Evolutionary conservation across 2,888 invertebrate species (phyloP).

Genomic region (Chirona hameri): DNA sequence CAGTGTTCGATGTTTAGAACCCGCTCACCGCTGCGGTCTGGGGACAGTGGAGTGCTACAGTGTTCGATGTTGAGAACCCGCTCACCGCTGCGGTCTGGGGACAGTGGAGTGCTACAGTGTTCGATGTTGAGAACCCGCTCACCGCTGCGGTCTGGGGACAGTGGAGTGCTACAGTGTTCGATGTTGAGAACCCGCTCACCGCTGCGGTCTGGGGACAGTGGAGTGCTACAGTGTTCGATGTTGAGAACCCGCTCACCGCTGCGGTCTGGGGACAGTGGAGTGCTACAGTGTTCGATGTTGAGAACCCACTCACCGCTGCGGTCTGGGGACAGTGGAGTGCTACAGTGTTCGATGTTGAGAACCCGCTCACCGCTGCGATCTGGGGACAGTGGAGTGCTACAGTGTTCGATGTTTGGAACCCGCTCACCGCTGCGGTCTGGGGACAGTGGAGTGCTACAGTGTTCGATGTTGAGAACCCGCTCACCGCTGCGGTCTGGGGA

Average conservation of each 20-base stretch:
- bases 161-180: no score
- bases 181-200: constrained; percentile 30
- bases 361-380: constrained; percentile 36
- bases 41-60: no score
- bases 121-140: background rate
- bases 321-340: constrained; percentile 47
- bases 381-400: no score
- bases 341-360: no score
- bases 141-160: constrained; percentile 44
- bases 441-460: no score
- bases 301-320: constrained; percentile 34
- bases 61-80: background rate
- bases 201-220: constrained; percentile 45
- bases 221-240: no score
- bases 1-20: no score
- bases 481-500: constrained; percentile 44
- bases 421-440: constrained; percentile 41
- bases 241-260: constrained; percentile 32
- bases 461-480: background rate
- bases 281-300: no score
- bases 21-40: constrained; percentile 37
- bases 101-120: no score
- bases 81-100: constrained; percentile 43
- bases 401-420: no score
- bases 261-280: constrained; percentile 46